Conservation (phyloP, 53 echinoderm and acorn worm species). For the Echinarachnius parma region DNA sequence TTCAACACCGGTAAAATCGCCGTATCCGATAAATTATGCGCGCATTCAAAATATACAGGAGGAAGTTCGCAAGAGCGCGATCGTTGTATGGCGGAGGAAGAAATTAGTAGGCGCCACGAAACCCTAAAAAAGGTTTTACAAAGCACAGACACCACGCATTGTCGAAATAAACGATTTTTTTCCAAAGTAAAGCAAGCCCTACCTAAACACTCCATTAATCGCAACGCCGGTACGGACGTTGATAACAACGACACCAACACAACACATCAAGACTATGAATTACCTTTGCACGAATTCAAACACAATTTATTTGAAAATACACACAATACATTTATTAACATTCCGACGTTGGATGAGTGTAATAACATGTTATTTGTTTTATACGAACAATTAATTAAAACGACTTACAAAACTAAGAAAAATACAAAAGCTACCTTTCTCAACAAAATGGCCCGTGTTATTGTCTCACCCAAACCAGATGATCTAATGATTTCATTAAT, state of each 20-base stretch:
- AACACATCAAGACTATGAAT: background rate
- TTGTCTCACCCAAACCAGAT: background rate
- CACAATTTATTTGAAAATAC: background rate
- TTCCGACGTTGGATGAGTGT: background rate
- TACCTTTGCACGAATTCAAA: background rate
- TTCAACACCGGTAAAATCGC: background rate
- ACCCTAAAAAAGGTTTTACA: no score
- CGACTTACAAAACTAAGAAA: background rate
- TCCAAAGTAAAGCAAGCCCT: no score
- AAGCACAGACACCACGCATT: no score
- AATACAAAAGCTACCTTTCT: background rate
- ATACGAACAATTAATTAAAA: slow-evolving; percentile 7
- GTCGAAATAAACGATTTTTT: no score
- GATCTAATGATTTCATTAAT: slow-evolving; percentile 7
- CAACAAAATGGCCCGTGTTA: background rate
- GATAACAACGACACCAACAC: background rate
- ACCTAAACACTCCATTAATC: no score
- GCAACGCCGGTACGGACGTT: background rate
- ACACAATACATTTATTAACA: slow-evolving; percentile 3
- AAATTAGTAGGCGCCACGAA: no score
- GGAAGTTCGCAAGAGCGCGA: no score
- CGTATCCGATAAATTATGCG: background rate
- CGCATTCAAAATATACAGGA: no score
- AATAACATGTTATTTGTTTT: background rate
- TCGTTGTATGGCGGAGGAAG: no score